Conservation (phyloP, 2,888 invertebrate genomes). For the Quadroppia sp. region DNA sequence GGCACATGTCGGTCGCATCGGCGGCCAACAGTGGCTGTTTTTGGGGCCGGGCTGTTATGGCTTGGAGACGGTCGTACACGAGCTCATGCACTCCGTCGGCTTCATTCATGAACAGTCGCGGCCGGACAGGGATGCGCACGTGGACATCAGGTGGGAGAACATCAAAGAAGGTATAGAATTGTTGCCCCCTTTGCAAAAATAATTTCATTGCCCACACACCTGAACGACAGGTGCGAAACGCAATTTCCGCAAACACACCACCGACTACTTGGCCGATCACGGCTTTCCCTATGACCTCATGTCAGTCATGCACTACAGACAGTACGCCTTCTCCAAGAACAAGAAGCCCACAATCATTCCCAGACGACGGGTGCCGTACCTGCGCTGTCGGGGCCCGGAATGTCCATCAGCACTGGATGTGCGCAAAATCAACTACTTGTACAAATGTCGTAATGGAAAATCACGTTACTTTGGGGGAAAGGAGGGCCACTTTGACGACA, state of each 20-base stretch:
- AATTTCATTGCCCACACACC: constrained; percentile 43
- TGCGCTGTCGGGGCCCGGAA: constrained; percentile 43
- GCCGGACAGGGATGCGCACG: constrained; percentile 69
- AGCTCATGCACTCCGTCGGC: constrained; percentile 72
- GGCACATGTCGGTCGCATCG: constrained; percentile 69
- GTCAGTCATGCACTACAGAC: constrained; percentile 45
- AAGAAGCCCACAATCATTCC: constrained; percentile 43
- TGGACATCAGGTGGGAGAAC: constrained; percentile 69
- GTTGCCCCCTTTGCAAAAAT: too few species aligned
- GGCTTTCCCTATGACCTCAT: constrained; percentile 60
- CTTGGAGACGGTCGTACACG: constrained; percentile 59
- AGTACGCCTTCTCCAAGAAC: constrained; percentile 45
- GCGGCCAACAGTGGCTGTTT: constrained; percentile 69
- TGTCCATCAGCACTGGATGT: constrained; percentile 44
- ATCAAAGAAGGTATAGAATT: constrained; percentile 62
- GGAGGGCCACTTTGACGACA: neutral
- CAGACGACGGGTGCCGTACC: constrained; percentile 30
- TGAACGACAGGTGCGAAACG: constrained; percentile 53
- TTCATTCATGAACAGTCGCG: constrained; percentile 80
- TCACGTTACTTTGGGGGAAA: neutral
- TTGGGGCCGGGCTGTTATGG: constrained; percentile 60
- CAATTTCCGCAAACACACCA: constrained; percentile 57
- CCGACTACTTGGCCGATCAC: constrained; percentile 54
- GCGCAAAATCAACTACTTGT: constrained; percentile 46
- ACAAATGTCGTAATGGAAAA: constrained; percentile 43